Conservation (phyloP, 2,797 vertebrate genomes). For the Syndactyla subalaris region DNA sequence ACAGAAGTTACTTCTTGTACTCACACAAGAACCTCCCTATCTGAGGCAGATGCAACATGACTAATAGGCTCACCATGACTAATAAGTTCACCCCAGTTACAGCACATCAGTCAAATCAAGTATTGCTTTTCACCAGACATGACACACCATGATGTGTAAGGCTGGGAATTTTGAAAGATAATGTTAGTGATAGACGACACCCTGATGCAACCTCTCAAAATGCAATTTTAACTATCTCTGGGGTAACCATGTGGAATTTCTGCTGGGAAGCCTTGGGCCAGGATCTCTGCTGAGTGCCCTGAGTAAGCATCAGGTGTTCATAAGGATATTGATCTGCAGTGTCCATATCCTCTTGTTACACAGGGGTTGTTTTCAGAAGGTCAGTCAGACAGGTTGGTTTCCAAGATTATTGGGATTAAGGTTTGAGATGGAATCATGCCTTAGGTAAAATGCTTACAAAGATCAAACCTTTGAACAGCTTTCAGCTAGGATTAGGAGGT, state of each 20-base stretch:
- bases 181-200: background rate
- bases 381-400: background rate
- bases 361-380: background rate
- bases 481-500: constrained; percentile 51
- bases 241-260: background rate
- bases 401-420: constrained; percentile 55
- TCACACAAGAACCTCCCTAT: background rate
- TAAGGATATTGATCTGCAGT: background rate
- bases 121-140: constrained; percentile 57
- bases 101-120: constrained; percentile 57
- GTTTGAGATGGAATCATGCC: constrained; percentile 44
- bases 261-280: background rate
- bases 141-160: constrained; percentile 65
- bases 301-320: background rate
- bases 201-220: constrained; percentile 53
- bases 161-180: constrained; percentile 67
- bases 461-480: constrained; percentile 38
- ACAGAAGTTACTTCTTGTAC: background rate
- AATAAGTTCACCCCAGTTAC: constrained; percentile 46
- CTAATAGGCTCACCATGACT: constrained; percentile 41
- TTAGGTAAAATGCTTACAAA: constrained; percentile 42
- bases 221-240: background rate
- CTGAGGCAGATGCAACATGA: constrained; percentile 42
- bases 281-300: background rate
- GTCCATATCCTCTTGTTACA: background rate